phyloP scores from a whole-genome alignment of 2,888 invertebrate genomes.

The Danaus chrysippus region DNA sequence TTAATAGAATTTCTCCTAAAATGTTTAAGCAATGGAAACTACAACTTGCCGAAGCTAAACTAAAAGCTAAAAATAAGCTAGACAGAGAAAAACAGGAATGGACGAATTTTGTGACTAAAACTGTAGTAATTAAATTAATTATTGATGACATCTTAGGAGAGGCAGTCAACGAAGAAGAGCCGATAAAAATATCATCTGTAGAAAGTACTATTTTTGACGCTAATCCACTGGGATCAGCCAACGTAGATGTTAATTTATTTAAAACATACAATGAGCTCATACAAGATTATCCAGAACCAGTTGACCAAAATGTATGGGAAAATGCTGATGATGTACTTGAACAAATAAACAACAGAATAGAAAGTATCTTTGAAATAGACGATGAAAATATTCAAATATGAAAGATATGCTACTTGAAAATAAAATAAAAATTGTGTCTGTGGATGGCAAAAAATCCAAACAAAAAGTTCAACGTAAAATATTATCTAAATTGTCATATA shows the following conservation, averaged over 20 bases:
- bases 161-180: slow-evolving; percentile 34
- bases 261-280: slow-evolving; percentile 56
- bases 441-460: slow-evolving; percentile 60
- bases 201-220: slow-evolving; percentile 72
- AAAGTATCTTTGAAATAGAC: slow-evolving; percentile 63
- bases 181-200: slow-evolving; percentile 32
- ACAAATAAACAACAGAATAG: slow-evolving; percentile 64
- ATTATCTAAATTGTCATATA: slow-evolving; percentile 45
- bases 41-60: slow-evolving; percentile 58
- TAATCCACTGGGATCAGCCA: slow-evolving; percentile 52
- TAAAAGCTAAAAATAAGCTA: slow-evolving; percentile 42
- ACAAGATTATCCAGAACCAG: slow-evolving; percentile 69
- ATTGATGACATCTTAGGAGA: slow-evolving; percentile 53
- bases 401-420: slow-evolving; percentile 58
- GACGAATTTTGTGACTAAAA: slow-evolving; percentile 51
- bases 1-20: slow-evolving; percentile 50
- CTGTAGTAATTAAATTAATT: slow-evolving; percentile 50
- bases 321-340: slow-evolving; percentile 66
- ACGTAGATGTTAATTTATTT: slow-evolving; percentile 58
- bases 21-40: slow-evolving; percentile 62
- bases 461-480: slow-evolving; percentile 48
- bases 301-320: slow-evolving; percentile 69
- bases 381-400: slow-evolving; percentile 61
- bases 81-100: slow-evolving; percentile 46
- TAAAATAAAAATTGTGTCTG: slow-evolving; percentile 62